Conservation (phyloP, 2,888 invertebrate species). For the Schizotus pectinicornis region DNA sequence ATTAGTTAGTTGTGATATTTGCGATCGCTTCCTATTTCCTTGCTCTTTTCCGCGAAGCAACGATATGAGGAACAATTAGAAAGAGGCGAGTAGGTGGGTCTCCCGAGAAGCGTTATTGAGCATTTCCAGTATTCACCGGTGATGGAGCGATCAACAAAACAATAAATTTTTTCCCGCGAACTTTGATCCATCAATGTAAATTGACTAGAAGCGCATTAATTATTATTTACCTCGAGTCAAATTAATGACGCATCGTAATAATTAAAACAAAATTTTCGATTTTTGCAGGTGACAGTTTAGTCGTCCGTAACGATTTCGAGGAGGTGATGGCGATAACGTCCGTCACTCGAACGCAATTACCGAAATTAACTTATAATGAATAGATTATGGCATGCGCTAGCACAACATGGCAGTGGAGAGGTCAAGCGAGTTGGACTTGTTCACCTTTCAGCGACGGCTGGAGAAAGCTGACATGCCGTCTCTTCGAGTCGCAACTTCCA, state of each 20-base stretch:
- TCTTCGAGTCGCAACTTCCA: conserved; percentile 41
- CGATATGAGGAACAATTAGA: too few relatives aligned
- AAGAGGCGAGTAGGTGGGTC: too few relatives aligned
- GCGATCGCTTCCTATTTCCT: too few relatives aligned
- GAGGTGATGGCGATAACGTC: too few relatives aligned
- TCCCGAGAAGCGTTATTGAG: too few relatives aligned
- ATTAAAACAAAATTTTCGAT: conserved; percentile 5
- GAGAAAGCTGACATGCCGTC: conserved; percentile 49
- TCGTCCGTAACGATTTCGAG: too few relatives aligned
- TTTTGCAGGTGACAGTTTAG: neutral
- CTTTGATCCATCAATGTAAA: conserved; percentile 21
- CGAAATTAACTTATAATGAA: conserved; percentile 38
- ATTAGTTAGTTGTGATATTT: too few relatives aligned
- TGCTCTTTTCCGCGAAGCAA: too few relatives aligned
- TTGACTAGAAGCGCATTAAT: neutral
- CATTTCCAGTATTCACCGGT: too few relatives aligned
- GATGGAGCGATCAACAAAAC: conserved; percentile 13
- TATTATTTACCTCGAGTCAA: conserved; percentile 15
- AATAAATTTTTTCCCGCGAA: conserved; percentile 23
- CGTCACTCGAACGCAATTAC: conserved; percentile 24
- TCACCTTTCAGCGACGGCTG: conserved; percentile 50
- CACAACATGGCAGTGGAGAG: conserved; percentile 47
- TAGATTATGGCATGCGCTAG: conserved; percentile 36
- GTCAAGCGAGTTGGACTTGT: conserved; percentile 49
- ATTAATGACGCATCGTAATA: conserved; percentile 21